Conservation (phyloP, 2,888 invertebrate genomes). For the Hypsopygia costalis region DNA sequence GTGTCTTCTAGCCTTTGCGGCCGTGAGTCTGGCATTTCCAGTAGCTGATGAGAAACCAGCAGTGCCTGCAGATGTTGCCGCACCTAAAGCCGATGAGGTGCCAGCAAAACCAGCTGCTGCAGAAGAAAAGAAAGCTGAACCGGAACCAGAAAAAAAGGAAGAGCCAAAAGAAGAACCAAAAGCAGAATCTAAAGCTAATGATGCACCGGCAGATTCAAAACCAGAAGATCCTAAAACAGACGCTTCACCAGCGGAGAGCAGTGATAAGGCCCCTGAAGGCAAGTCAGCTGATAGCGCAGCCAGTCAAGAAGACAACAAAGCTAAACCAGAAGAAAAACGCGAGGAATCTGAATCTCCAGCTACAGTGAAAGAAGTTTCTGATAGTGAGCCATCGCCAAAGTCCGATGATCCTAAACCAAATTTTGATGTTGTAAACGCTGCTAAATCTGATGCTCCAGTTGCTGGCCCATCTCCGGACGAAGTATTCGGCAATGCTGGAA, state of each 20-base stretch:
- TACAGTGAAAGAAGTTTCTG: constrained; percentile 45
- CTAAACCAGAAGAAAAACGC: constrained; percentile 31
- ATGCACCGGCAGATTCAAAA: constrained; percentile 30
- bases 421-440: constrained; percentile 52
- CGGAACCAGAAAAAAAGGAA: constrained; percentile 33
- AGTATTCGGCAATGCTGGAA: constrained; percentile 42
- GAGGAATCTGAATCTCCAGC: constrained; percentile 34
- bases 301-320: constrained; percentile 15
- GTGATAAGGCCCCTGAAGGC: constrained; percentile 14
- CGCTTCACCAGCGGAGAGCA: constrained; percentile 19
- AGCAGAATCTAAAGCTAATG: constrained; percentile 25
- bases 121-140: constrained; percentile 40
- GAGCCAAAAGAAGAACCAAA: constrained; percentile 30
- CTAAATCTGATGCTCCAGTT: constrained; percentile 47
- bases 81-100: constrained; percentile 28
- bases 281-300: constrained; percentile 20
- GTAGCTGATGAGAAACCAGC: constrained; percentile 71
- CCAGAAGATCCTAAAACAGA: constrained; percentile 26
- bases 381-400: constrained; percentile 39
- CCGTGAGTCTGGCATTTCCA: constrained; percentile 81
- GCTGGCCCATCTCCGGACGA: constrained; percentile 44
- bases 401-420: constrained; percentile 37
- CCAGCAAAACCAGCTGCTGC: constrained; percentile 32
- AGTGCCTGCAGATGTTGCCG: constrained; percentile 23
- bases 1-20: constrained; percentile 79